Evolutionary conservation across 2,113 vertebrate species (phyloP).

Genomic region (Nerophis lumbriciformis): DNA sequence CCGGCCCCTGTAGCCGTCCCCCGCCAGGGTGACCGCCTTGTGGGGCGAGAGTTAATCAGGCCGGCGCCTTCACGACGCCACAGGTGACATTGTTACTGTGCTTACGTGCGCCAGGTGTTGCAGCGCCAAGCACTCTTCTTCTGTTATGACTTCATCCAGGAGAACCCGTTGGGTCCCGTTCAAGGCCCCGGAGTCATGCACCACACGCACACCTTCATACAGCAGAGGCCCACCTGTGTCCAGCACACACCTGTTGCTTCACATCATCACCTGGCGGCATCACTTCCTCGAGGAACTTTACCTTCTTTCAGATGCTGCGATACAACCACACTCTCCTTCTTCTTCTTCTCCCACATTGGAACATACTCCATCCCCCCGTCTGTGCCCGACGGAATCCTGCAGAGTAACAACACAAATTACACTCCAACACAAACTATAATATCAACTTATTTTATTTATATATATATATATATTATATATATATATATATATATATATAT

Average conservation of each 20-base stretch:
- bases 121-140: slow-evolving; percentile 84
- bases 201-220: slow-evolving; percentile 77
- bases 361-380: slow-evolving; percentile 76
- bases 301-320: slow-evolving; percentile 79
- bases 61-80: too few relatives aligned
- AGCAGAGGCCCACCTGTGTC: slow-evolving; percentile 82
- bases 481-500: too few relatives aligned
- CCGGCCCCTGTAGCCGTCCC: slow-evolving; percentile 92
- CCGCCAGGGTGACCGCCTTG: slow-evolving; percentile 83
- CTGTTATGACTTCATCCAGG: slow-evolving; percentile 83
- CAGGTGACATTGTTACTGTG: background rate
- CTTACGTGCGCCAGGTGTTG: slow-evolving; percentile 83
- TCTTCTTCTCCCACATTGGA: slow-evolving; percentile 77
- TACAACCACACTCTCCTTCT: slow-evolving; percentile 46
- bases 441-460: too few relatives aligned
- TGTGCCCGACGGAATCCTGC: slow-evolving; percentile 81
- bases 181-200: slow-evolving; percentile 82
- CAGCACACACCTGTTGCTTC: slow-evolving; percentile 9
- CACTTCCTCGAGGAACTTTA: slow-evolving; percentile 38
- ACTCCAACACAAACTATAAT: background rate
- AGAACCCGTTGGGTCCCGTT: slow-evolving; percentile 91
- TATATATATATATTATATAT: too few relatives aligned
- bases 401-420: background rate
- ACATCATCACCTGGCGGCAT: too few relatives aligned
- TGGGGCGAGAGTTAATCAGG: background rate